These are phyloP conservation scores for Sepiola atlantica DNA, from an alignment of 2,888 invertebrate genomes.

Conservation along the genomic window DNA sequence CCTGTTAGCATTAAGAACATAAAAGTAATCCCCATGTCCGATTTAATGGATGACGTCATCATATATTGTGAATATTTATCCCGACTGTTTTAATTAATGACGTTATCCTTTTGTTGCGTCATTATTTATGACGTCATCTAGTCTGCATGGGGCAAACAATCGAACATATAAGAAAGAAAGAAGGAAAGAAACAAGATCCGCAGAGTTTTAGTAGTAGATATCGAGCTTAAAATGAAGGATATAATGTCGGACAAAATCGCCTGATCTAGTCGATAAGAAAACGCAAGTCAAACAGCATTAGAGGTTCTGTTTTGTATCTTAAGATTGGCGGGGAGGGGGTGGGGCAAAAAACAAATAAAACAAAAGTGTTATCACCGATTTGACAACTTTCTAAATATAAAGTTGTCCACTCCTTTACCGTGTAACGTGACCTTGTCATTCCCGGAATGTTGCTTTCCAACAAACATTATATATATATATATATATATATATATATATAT, in stretches of 20 bases:
- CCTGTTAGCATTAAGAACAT: too few relatives aligned
- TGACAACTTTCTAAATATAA: slow-evolving; percentile 38
- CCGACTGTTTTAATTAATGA: too few relatives aligned
- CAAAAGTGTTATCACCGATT: background rate
- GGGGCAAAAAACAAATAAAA: background rate
- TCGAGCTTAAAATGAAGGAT: too few relatives aligned
- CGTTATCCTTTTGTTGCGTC: too few relatives aligned
- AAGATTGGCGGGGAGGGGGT: background rate
- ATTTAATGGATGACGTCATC: too few relatives aligned
- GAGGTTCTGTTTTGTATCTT: background rate
- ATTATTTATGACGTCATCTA: too few relatives aligned
- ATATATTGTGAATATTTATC: too few relatives aligned
- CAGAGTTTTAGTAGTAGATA: too few relatives aligned
- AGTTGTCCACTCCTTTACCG: background rate
- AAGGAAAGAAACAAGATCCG: too few relatives aligned
- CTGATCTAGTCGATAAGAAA: background rate
- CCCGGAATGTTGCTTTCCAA: background rate
- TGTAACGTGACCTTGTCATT: background rate
- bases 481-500: slow-evolving; percentile 43
- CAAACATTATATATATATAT: background rate
- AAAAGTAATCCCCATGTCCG: too few relatives aligned
- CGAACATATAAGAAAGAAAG: too few relatives aligned
- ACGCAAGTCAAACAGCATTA: background rate
- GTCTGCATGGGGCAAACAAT: too few relatives aligned
- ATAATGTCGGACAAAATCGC: background rate